Conservation (phyloP, 2,888 invertebrate species). For the Drosophila multiciliata region DNA sequence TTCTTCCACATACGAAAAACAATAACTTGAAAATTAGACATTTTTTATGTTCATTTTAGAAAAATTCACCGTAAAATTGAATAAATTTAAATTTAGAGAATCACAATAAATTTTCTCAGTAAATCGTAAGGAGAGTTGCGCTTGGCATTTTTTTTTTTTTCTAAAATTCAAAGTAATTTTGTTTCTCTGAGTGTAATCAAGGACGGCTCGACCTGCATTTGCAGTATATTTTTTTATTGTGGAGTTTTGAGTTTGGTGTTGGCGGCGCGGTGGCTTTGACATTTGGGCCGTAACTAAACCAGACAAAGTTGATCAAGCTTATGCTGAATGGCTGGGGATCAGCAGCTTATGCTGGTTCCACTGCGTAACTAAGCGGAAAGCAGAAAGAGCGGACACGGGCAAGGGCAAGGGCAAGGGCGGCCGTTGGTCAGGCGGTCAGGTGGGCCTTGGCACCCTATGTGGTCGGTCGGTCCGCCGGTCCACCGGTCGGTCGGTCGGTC, state of each 20-base stretch:
- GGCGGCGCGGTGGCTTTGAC: constrained; percentile 40
- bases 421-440: constrained; percentile 32
- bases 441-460: constrained; percentile 53
- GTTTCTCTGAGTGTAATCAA: neutral
- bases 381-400: neutral
- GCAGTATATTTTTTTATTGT: neutral
- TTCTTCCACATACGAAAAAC: neutral
- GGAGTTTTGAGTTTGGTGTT: constrained; percentile 19
- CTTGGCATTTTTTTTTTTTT: neutral
- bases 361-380: constrained; percentile 43
- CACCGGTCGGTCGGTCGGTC: neutral
- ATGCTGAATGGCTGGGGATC: constrained; percentile 25
- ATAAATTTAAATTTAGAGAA: neutral
- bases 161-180: neutral
- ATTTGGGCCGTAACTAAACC: constrained; percentile 56
- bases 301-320: constrained; percentile 55
- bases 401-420: neutral
- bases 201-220: neutral
- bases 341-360: constrained; percentile 34
- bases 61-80: neutral
- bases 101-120: neutral
- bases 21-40: neutral
- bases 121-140: neutral
- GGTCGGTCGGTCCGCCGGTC: constrained; percentile 28
- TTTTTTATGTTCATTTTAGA: neutral